These are phyloP conservation scores for Mustela lutreola DNA, from an alignment of 2,113 vertebrate genomes.

Conservation along the genomic window DNA sequence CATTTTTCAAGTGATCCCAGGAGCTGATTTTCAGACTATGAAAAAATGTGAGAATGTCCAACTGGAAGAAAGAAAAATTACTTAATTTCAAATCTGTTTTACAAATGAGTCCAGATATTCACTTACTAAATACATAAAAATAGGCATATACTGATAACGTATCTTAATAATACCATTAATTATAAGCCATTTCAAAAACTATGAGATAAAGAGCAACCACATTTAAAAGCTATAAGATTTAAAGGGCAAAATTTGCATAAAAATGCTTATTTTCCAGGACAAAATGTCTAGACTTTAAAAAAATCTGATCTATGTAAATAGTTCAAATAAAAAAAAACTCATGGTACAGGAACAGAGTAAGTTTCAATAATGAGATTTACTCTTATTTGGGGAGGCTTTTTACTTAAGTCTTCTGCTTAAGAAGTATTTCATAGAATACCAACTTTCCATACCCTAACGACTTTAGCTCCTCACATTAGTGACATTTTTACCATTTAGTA, in stretches of 20 bases:
- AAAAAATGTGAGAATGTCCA: conserved; percentile 15
- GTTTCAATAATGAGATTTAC: conserved; percentile 59
- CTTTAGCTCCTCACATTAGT: background rate
- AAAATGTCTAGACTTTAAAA: conserved; percentile 59
- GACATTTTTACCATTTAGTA: background rate
- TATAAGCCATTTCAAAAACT: conserved; percentile 46
- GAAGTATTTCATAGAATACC: conserved; percentile 34
- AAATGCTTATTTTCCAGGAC: conserved; percentile 72
- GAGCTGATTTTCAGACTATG: background rate
- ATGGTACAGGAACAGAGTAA: conserved; percentile 45
- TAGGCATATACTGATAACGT: conserved; percentile 15
- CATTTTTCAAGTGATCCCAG: background rate
- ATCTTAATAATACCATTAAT: background rate
- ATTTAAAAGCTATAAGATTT: conserved; percentile 56
- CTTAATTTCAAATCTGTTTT: conserved; percentile 38
- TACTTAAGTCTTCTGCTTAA: conserved; percentile 19
- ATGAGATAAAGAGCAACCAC: conserved; percentile 36
- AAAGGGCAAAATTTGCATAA: conserved; percentile 77
- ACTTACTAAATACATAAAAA: conserved; percentile 31
- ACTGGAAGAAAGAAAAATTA: background rate
- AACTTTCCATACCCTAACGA: background rate
- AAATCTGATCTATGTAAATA: conserved; percentile 62
- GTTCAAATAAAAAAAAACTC: conserved; percentile 63
- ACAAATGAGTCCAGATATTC: conserved; percentile 17
- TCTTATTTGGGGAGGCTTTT: conserved; percentile 50